A percentile compares a stretch with the other conserved stretches of the same genome.
Evolutionary conservation across 2,888 invertebrate genomes (phyloP).

Genomic region (Hoplodrina ambigua): DNA sequence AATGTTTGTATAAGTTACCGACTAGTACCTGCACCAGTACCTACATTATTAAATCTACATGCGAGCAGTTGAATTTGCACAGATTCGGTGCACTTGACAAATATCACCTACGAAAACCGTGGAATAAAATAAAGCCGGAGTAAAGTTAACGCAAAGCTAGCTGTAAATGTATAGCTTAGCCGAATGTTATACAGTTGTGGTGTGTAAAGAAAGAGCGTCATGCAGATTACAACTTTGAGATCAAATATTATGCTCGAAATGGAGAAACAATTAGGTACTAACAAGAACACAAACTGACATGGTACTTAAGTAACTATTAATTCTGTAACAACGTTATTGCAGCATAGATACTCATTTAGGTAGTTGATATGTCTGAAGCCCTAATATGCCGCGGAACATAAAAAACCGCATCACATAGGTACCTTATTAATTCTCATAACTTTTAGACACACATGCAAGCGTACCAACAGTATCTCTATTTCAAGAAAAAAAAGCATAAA

Average conservation of each 20-base stretch:
- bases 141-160: too few relatives aligned
- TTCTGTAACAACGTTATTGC: not conserved
- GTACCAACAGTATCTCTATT: slow-evolving; percentile 11
- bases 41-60: slow-evolving; percentile 1
- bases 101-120: not conserved
- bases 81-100: not conserved
- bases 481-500: slow-evolving; percentile 19
- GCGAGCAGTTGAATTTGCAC: not conserved
- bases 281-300: not conserved
- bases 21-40: not conserved
- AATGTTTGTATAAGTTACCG: slow-evolving; percentile 19
- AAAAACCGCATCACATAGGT: not conserved
- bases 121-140: not conserved
- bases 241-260: not conserved
- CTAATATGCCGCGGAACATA: not conserved
- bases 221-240: not conserved
- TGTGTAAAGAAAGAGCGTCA: too few relatives aligned
- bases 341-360: not conserved
- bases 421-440: slow-evolving; percentile 18
- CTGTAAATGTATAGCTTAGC: too few relatives aligned
- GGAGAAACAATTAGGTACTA: not conserved
- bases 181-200: too few relatives aligned
- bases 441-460: slow-evolving; percentile 14
- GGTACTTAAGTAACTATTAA: not conserved
- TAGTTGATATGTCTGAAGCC: not conserved